Percentiles rank a stretch among this genome's conserved stretches.
These are phyloP conservation scores for Tetragnatha montana DNA, from an alignment of 2,888 invertebrate genomes.

Conservation along the genomic window DNA sequence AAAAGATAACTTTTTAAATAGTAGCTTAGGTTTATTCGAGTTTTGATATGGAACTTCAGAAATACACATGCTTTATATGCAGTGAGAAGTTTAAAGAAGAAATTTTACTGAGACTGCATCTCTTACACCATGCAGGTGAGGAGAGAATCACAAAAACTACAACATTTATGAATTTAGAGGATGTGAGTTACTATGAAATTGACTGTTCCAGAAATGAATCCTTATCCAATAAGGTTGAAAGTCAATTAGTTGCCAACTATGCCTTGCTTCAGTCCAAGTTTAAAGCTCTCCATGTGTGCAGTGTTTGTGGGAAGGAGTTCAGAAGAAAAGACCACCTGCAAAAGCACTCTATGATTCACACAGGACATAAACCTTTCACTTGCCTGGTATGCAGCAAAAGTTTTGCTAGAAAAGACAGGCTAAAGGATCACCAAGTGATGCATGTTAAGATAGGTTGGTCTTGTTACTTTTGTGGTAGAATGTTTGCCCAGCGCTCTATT, in stretches of 20 bases:
- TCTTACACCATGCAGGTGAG: neutral
- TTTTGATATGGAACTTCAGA: neutral
- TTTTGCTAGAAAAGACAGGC: slow-evolving; percentile 45
- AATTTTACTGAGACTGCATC: neutral
- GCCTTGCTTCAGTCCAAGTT: slow-evolving; percentile 1
- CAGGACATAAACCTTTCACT: slow-evolving; percentile 29
- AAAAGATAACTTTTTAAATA: no score
- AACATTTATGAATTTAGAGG: no score
- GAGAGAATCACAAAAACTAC: neutral
- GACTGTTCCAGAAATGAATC: no score
- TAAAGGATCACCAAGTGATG: slow-evolving; percentile 40
- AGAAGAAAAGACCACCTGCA: slow-evolving; percentile 40
- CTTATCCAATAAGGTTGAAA: no score
- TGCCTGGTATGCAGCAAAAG: slow-evolving; percentile 41
- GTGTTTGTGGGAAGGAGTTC: slow-evolving; percentile 46
- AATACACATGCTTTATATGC: neutral
- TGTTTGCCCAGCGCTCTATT: slow-evolving; percentile 50
- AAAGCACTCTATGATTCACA: slow-evolving; percentile 13
- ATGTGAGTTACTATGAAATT: no score
- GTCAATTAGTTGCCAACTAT: neutral
- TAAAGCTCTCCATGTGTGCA: slow-evolving; percentile 30
- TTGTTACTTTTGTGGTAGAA: slow-evolving; percentile 51
- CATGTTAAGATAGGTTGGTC: slow-evolving; percentile 49
- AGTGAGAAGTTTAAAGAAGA: neutral
- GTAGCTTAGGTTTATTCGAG: no score